These are phyloP conservation scores for Thecocarcelia acutangulata DNA, from an alignment of 2,888 invertebrate species.

Conservation along the genomic window DNA sequence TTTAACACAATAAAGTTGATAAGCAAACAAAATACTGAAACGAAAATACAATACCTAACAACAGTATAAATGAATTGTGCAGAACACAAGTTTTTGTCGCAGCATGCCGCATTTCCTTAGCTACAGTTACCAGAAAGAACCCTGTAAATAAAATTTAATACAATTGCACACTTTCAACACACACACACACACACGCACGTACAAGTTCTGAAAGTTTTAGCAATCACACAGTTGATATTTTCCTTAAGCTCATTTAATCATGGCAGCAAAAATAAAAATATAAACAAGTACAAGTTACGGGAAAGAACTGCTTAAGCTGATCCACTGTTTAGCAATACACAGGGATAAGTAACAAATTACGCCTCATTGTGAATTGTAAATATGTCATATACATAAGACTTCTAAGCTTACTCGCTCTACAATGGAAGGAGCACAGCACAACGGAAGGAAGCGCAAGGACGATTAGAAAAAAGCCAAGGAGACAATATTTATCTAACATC, in stretches of 20 bases:
- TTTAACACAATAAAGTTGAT: not conserved
- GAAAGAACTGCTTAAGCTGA: slow-evolving; percentile 58
- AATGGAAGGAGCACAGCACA: not conserved
- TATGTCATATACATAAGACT: slow-evolving; percentile 65
- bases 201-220: not conserved
- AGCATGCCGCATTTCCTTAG: slow-evolving; percentile 67
- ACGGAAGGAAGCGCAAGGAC: not conserved
- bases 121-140: slow-evolving; percentile 22
- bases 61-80: slow-evolving; percentile 61
- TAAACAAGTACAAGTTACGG: slow-evolving; percentile 19
- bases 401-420: slow-evolving; percentile 40
- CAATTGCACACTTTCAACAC: not conserved
- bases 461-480: slow-evolving; percentile 9
- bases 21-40: not conserved
- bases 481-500: slow-evolving; percentile 53
- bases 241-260: slow-evolving; percentile 58
- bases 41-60: slow-evolving; percentile 21
- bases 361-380: slow-evolving; percentile 68
- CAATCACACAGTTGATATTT: slow-evolving; percentile 17
- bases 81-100: slow-evolving; percentile 65
- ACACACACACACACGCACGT: not conserved
- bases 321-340: slow-evolving; percentile 64
- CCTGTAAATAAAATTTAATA: slow-evolving; percentile 37
- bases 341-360: slow-evolving; percentile 67
- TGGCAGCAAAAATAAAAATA: slow-evolving; percentile 62